Evolutionary conservation across 2,113 vertebrate genomes (phyloP), one percentile per base, ranked within the genome.

Genomic region (Aphyosemion australe): DNA sequence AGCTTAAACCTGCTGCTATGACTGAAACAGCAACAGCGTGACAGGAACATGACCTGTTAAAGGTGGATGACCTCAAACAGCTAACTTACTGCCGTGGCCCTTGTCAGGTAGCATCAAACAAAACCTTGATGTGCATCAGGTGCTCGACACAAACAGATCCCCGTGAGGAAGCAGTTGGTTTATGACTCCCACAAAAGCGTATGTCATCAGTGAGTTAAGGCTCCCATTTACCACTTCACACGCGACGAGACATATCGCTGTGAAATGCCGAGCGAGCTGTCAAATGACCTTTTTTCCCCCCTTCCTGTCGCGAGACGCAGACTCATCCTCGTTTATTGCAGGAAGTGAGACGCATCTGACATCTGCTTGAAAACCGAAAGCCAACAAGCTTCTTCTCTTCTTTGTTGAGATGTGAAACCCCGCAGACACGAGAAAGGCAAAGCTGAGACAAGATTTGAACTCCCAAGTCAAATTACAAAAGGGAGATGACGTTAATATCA

Each of bases 401-500:
- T 65, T 49, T 63, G 52, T 3, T 12, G 61, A 52, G 69, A 80
- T 39, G 56, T 66, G 32, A 77, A 63, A 72, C 55, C 69, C 50
- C 8, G 61, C 62, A 80, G 80, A 76, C 65, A 63, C 6, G 53
- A 72, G 65, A 57, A 61, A 80, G 31, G 66, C 53, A 72, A 88
- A 72, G 79, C 83, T 39, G 79, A 80, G 76, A 78, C 79, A 70
- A 71, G 82, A 74, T 73, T 86, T 83, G 82, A 88, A 88, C 84
- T 85, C 84, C 72, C 80, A 55, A 85, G 87, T 88, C 72, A 84
- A 85, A 87, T 90, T 78, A 80, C 82, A 88, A 80, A 84, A 75
- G 83, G 81, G 86, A 85, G 75, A 88, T 87, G 86, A 91, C 88
- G 83, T 85, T 88, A 89, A 87, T 90, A 89, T 92, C 82, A 82